Evolutionary conservation across 2,113 vertebrate species (phyloP), one percentile per base, ranked within the genome.

Genomic region (Entomyzon cyanotis): DNA sequence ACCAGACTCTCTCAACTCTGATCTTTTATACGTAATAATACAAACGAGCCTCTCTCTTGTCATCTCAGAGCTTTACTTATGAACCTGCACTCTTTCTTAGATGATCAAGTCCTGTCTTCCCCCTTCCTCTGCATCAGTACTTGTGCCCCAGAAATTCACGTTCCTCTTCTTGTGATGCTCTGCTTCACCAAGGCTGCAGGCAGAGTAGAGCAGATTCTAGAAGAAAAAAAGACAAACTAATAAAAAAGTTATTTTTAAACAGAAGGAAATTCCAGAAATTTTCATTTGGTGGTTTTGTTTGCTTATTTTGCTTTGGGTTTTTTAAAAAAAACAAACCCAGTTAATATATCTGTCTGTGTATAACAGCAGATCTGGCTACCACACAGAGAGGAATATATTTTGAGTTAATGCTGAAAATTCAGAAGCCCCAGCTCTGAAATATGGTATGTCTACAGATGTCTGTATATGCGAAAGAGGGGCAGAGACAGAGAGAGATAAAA

Each of bases 401-500:
- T 42, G 56, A 91, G 37, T 53, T 87, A 82, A 87, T 84, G 77
- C 60, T 76, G 52, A 89, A 89, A 87, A 87, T 70, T 79, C 41
- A 33, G 42, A 76, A 70, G 64, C 35, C 44, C 71, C 17, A 89
- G 52, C 77, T 89, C 74, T 84, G 70, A 94, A 93, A 81, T 49
- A 44, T 15, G 31, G 21, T n/a, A 70, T 28, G 15, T 59, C 42
- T 44, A 78, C 50, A 53, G 25, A 49, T 8, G 30, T 64, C 60
- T 89, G 13, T 18, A 81, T 56, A 52, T 78, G 65, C 84, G 69
- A 89, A 92, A 90, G 50, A 86, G n/a, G 46, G 71, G 39, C 63
- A 94, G 79, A 90, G 44, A 49, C 60, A 90, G 44, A 80, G 15
- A 60, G 79, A 95, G n/a, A 91, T 6, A 79, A 94, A 89, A 94